phyloP scores from a whole-genome alignment of 2,113 vertebrate species.

The Carassius auratus region DNA sequence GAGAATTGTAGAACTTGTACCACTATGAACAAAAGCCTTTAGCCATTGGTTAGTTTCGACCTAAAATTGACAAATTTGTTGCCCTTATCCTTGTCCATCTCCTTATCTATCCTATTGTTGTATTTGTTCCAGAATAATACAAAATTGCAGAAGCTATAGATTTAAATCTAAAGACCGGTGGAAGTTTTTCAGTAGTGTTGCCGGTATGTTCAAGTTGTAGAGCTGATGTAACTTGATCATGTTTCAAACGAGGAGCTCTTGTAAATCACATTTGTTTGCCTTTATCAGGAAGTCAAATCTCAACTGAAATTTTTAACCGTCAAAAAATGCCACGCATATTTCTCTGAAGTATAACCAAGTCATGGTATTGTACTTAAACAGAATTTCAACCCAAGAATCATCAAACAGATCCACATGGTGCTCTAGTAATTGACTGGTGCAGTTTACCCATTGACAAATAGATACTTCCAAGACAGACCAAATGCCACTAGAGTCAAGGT shows the following conservation, averaged over 20 bases:
- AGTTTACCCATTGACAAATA: not conserved
- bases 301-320: not conserved
- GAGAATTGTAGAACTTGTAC: too few relatives aligned
- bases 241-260: not conserved
- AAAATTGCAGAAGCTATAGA: not conserved
- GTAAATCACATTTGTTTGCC: not conserved
- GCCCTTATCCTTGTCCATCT: not conserved
- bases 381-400: not conserved
- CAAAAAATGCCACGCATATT: not conserved
- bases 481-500: too few relatives aligned
- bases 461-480: not conserved
- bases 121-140: not conserved
- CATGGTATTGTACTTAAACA: not conserved
- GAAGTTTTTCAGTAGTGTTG: not conserved
- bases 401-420: not conserved
- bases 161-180: not conserved
- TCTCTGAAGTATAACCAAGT: not conserved
- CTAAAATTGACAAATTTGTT: too few relatives aligned
- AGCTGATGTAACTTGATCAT: not conserved
- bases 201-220: too few relatives aligned
- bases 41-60: too few relatives aligned
- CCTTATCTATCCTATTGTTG: not conserved
- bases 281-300: not conserved
- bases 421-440: not conserved
- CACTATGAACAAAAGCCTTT: too few relatives aligned